Evolutionary conservation across 2,113 vertebrate species (phyloP), one percentile per base, ranked within the genome.

Genomic region (Mionectes macconnelli): DNA sequence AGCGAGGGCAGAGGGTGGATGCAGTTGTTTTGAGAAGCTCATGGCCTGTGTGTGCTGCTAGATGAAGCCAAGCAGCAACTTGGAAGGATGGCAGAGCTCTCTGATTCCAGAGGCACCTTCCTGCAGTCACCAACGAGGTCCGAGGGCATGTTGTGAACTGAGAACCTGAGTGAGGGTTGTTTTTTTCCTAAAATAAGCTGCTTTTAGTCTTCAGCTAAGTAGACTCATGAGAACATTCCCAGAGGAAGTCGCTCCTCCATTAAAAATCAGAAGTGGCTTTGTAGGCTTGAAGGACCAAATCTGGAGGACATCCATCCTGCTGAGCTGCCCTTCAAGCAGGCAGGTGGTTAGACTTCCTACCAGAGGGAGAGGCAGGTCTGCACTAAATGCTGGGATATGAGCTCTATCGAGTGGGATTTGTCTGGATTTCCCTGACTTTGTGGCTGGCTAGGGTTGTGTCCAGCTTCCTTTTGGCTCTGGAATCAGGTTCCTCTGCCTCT

Each of bases 121-220:
- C 66, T 59, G 87, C 55, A 85, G 70, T 63, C 55, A 50, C 83
- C 77, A 73, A 87, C 18, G 47, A 92, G 68, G 72, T 68, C 76
- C 68, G 85, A 81, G 93, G 60, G 60, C 52, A 6, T 49, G 74
- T 63, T n/a, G 4, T 31, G 83, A 92, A 25, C 83, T 18, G 64
- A 90, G 85, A 84, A 86, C 76, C 76, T 39, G 44, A 75, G 57
- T 3, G 45, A 1, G 16, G 44, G 31, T 11, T 33, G n/a, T 70
- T 88, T 70, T 37, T 84, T 75, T 78, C 70, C 67, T 90, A 55
- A 90, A 93, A 87, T 90, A 90, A 95, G 85, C 90, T 92, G 4
- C 69, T 84, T 90, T 84, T 92, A 89, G 73, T 72, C 85, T 93
- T 78, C 90, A 89, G 83, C 85, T 79, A 77, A 74, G 85, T 75